A percentile compares a stretch with the other conserved stretches of the same genome.
phyloP scores from a whole-genome alignment of 2,113 vertebrate species.

The Piaya cayana region DNA sequence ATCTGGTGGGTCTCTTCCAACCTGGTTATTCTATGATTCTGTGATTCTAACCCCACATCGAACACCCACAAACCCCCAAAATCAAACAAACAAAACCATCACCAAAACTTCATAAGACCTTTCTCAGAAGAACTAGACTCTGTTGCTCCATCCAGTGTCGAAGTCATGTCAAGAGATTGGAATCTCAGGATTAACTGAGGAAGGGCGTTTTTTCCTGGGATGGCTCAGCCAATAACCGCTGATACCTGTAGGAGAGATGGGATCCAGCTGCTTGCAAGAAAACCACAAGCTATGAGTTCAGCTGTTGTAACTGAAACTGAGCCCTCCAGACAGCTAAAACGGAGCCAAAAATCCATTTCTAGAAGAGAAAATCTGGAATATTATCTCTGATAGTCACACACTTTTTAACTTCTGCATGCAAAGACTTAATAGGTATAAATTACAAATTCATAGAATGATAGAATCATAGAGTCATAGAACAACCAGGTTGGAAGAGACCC shows the following conservation, averaged over 20 bases:
- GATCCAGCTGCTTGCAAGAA: conserved; percentile 25
- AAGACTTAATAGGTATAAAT: neutral
- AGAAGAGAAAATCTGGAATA: neutral
- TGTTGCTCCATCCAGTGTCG: neutral
- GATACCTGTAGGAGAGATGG: conserved; percentile 17
- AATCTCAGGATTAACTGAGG: neutral
- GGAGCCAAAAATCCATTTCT: neutral
- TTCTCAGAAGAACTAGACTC: neutral
- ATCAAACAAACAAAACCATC: neutral
- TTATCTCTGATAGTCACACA: neutral
- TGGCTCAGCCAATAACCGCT: neutral
- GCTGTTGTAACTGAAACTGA: neutral
- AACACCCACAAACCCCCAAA: neutral
- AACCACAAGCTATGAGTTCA: neutral
- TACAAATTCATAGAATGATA: no score
- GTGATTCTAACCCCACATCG: no score
- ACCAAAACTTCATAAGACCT: neutral
- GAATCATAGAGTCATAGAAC: no score
- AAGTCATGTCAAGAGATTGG: neutral
- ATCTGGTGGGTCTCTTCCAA: no score
- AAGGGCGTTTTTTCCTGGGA: neutral
- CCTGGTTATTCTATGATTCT: no score
- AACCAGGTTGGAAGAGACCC: no score
- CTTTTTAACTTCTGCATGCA: neutral
- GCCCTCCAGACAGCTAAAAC: neutral